Evolutionary conservation across 2,113 vertebrate genomes (phyloP).

Genomic region (Elephas maximus): DNA sequence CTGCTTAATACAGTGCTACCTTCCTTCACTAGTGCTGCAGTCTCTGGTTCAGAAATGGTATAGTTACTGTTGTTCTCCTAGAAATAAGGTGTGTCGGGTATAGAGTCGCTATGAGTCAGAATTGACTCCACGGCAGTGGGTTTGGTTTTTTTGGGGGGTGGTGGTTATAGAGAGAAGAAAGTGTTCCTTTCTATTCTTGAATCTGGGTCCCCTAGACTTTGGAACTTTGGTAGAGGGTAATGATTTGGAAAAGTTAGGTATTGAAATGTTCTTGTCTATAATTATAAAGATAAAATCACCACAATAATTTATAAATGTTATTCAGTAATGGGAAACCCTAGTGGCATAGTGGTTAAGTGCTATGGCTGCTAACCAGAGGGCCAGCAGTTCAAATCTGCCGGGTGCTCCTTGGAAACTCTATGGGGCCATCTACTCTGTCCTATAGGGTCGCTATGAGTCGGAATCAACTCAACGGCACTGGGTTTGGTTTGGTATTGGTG

Average conservation of each 20-base stretch:
- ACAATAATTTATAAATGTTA: neutral
- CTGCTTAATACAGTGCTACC: neutral
- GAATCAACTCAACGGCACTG: too few relatives aligned
- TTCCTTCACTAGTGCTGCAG: fast-evolving
- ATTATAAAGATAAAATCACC: neutral
- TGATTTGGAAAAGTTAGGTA: neutral
- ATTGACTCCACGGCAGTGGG: too few relatives aligned
- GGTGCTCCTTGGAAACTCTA: too few relatives aligned
- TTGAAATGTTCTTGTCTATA: neutral
- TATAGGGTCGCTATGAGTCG: too few relatives aligned
- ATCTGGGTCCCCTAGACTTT: neutral
- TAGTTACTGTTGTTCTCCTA: neutral
- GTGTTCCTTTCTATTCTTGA: neutral
- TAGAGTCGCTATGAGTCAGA: too few relatives aligned
- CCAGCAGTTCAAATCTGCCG: too few relatives aligned
- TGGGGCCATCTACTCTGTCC: too few relatives aligned
- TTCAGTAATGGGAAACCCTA: neutral
- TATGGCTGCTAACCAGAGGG: too few relatives aligned
- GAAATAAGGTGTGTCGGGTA: neutral
- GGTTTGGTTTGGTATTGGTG: too few relatives aligned
- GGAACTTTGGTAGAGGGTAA: neutral
- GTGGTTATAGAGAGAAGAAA: neutral
- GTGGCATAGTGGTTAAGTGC: neutral
- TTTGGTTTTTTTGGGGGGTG: too few relatives aligned
- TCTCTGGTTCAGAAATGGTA: neutral